A percentile compares a stretch with the other conserved stretches of the same genome.
Evolutionary conservation across 2,797 vertebrate genomes (phyloP).

Genomic region (Botia almorhae): DNA sequence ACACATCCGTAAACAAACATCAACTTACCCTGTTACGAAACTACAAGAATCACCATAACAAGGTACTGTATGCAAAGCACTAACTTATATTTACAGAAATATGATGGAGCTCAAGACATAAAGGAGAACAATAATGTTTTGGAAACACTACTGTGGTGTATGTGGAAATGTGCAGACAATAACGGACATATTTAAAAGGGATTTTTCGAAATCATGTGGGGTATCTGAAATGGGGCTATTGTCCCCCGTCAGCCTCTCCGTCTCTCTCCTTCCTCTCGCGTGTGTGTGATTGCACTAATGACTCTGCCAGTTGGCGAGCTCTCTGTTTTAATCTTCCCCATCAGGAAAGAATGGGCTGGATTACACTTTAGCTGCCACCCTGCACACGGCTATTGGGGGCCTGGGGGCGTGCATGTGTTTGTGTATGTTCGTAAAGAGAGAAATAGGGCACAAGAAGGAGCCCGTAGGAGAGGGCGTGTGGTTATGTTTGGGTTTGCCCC

Average conservation of each 20-base stretch:
- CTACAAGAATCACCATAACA: not conserved
- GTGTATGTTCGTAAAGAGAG: slow-evolving; percentile 22
- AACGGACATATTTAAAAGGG: slow-evolving; percentile 7
- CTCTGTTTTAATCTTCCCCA: slow-evolving; percentile 61
- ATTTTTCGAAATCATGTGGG: slow-evolving; percentile 8
- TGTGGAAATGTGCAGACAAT: slow-evolving; percentile 15
- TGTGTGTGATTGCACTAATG: slow-evolving; percentile 52
- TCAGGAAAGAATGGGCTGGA: slow-evolving; percentile 61
- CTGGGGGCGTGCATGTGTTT: slow-evolving; percentile 46
- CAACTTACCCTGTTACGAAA: slow-evolving; percentile 24
- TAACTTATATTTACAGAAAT: not conserved
- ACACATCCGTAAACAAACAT: slow-evolving; percentile 41
- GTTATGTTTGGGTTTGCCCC: slow-evolving; percentile 36
- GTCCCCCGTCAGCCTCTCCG: slow-evolving; percentile 21
- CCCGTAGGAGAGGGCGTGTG: slow-evolving; percentile 29
- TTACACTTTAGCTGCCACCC: slow-evolving; percentile 59
- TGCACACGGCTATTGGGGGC: slow-evolving; percentile 48
- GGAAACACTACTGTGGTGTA: not conserved
- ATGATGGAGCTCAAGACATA: slow-evolving; percentile 11
- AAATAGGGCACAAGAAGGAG: slow-evolving; percentile 26
- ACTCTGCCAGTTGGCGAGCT: slow-evolving; percentile 57
- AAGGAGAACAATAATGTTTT: slow-evolving; percentile 1
- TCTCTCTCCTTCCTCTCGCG: slow-evolving; percentile 6
- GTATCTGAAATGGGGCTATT: slow-evolving; percentile 36
- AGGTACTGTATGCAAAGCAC: not conserved